Conservation (phyloP, 2,113 vertebrate species). For the Danionella cerebrum region DNA sequence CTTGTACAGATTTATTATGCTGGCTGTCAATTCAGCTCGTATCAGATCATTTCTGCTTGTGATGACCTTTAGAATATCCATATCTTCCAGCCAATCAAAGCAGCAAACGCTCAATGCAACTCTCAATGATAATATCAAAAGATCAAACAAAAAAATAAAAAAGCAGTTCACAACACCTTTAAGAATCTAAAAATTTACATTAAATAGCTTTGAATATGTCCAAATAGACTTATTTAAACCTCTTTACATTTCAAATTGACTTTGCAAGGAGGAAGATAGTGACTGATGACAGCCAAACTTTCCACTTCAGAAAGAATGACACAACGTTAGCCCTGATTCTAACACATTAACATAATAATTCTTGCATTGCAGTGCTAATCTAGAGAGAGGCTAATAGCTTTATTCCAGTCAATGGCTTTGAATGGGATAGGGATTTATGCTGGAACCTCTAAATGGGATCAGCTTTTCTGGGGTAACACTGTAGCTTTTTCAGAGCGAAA, state of each 20-base stretch:
- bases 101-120: too few relatives aligned
- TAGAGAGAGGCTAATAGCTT: conserved; percentile 9
- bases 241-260: conserved; percentile 19
- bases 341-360: conserved; percentile 19
- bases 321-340: conserved; percentile 12
- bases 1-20: too few relatives aligned
- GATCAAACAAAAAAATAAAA: too few relatives aligned
- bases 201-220: neutral
- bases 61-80: too few relatives aligned
- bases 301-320: neutral
- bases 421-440: conserved; percentile 15
- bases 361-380: neutral
- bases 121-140: too few relatives aligned
- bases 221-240: conserved; percentile 26
- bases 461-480: neutral
- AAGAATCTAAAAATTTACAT: neutral
- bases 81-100: too few relatives aligned
- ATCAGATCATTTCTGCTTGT: too few relatives aligned
- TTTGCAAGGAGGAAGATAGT: neutral
- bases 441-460: conserved; percentile 19
- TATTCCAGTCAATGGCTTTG: conserved; percentile 20
- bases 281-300: neutral
- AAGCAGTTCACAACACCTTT: too few relatives aligned
- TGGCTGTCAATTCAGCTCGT: too few relatives aligned
- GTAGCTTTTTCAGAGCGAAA: neutral